Conservation (phyloP, 1,140 invertebrate genomes). For the Drosophila watanabei region DNA sequence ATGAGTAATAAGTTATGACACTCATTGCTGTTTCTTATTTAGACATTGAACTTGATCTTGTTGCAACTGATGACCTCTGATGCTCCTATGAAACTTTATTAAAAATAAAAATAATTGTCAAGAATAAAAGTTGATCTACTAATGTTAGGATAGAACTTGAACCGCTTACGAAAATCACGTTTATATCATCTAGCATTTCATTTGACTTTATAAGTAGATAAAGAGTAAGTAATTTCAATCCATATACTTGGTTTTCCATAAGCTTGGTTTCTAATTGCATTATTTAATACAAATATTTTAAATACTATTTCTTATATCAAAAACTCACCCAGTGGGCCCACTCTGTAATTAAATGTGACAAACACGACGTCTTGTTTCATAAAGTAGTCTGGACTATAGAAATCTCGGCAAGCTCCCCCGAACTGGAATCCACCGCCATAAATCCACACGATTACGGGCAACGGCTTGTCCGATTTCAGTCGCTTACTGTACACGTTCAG, state of each 20-base stretch:
- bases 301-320: neutral
- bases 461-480: constrained; percentile 56
- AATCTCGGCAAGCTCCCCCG: constrained; percentile 85
- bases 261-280: neutral
- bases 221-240: no score
- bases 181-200: neutral
- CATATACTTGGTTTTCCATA: neutral
- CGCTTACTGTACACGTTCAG: constrained; percentile 76
- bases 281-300: neutral
- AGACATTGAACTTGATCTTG: neutral
- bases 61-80: neutral
- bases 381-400: constrained; percentile 88
- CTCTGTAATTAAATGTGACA: constrained; percentile 90
- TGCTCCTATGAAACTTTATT: neutral
- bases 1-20: neutral
- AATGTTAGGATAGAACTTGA: neutral
- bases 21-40: neutral
- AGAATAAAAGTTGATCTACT: neutral
- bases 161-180: neutral
- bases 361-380: constrained; percentile 88
- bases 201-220: neutral
- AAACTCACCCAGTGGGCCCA: constrained; percentile 87
- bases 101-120: neutral
- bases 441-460: constrained; percentile 90
- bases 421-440: constrained; percentile 89